These are phyloP conservation scores for Telmatochromis brachygnathus DNA, from an alignment of 2,113 vertebrate genomes.

Conservation along the genomic window DNA sequence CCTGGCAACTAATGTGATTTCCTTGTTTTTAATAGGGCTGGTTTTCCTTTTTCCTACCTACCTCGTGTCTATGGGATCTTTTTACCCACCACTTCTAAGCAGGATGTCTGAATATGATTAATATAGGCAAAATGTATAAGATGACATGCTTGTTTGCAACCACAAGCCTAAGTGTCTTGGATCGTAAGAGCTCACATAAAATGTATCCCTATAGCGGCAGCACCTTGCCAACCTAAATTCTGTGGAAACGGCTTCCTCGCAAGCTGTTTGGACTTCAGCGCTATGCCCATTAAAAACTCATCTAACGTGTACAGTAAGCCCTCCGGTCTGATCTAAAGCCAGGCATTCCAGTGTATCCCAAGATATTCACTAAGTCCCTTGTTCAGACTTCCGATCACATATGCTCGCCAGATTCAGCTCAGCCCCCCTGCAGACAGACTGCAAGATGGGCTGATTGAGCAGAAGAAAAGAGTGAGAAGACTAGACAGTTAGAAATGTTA, in stretches of 20 bases:
- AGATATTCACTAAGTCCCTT: slow-evolving; percentile 25
- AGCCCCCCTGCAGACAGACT: slow-evolving; percentile 16
- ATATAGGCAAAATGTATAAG: not conserved
- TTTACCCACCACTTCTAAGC: not conserved
- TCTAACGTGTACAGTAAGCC: not conserved
- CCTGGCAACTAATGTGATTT: not conserved
- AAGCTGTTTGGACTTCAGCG: not conserved
- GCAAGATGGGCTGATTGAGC: not conserved
- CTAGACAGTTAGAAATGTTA: not conserved
- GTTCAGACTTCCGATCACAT: slow-evolving; percentile 35
- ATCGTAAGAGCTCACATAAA: not conserved
- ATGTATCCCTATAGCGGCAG: not conserved
- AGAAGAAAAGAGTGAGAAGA: not conserved
- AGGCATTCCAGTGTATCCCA: slow-evolving; percentile 33
- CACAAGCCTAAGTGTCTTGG: not conserved
- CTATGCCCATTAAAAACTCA: slow-evolving; percentile 18
- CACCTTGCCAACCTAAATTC: not conserved
- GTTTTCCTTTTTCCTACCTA: not conserved
- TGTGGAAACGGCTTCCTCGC: not conserved
- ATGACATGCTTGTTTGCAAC: not conserved
- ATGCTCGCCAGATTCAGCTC: slow-evolving; percentile 15
- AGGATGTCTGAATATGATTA: not conserved
- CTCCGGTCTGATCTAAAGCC: slow-evolving; percentile 2
- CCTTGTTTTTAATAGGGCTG: not conserved
- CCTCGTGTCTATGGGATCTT: not conserved